phyloP scores from a whole-genome alignment of 37 sponge, comb jelly and placozoan genomes.

The Chondrilla cf. caribensis region DNA sequence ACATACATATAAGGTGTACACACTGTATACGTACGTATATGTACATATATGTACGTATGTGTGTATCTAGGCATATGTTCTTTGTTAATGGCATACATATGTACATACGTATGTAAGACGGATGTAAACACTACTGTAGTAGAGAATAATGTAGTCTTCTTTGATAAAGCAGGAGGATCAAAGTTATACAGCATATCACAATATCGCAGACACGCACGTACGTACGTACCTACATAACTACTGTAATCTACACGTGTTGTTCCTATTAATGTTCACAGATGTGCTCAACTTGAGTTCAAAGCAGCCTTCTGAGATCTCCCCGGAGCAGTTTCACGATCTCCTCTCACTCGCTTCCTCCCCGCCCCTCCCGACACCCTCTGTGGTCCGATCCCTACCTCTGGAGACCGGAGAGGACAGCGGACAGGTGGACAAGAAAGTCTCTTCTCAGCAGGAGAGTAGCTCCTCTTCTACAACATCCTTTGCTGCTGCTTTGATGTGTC shows the following conservation, averaged over 20 bases:
- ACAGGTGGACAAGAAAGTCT: not conserved
- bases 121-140: too few species aligned
- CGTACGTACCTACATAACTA: not conserved
- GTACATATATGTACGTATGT: not conserved
- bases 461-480: not conserved
- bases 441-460: not conserved
- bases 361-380: slow-evolving; percentile 25
- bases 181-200: too few species aligned
- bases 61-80: not conserved
- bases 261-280: not conserved
- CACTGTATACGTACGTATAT: too few species aligned
- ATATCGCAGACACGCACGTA: too few species aligned
- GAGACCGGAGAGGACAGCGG: not conserved
- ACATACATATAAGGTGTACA: too few species aligned
- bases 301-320: slow-evolving; percentile 34
- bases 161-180: too few species aligned
- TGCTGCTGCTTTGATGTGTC: slow-evolving; percentile 21
- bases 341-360: slow-evolving; percentile 67
- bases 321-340: slow-evolving; percentile 57
- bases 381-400: not conserved
- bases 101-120: slow-evolving; percentile 18
- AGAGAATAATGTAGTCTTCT: too few species aligned
- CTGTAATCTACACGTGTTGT: too few species aligned
- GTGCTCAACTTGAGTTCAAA: not conserved
- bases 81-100: not conserved